Evolutionary conservation across 1,140 invertebrate species (phyloP).

Genomic region (Calycopis cecrops): DNA sequence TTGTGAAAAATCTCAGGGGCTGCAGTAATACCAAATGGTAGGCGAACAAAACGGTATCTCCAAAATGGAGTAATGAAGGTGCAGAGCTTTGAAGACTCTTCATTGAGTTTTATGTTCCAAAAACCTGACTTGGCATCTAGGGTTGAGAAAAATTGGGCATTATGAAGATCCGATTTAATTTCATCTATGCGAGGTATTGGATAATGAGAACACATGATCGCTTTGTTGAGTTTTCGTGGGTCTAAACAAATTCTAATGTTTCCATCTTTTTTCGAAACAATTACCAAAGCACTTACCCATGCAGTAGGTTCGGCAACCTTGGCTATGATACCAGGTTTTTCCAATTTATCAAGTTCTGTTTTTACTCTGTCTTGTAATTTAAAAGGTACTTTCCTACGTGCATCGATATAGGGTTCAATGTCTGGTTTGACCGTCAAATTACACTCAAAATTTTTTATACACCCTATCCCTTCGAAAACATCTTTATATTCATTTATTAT

Average conservation of each 20-base stretch:
- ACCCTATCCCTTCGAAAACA: not conserved
- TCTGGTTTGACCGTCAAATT: slow-evolving; percentile 21
- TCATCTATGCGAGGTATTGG: too few species aligned
- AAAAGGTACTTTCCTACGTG: slow-evolving; percentile 19
- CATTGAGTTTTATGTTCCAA: not conserved
- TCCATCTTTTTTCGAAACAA: not conserved
- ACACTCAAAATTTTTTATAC: slow-evolving; percentile 10
- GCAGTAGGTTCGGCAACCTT: slow-evolving; percentile 26
- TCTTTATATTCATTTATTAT: not conserved
- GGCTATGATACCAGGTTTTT: too few species aligned
- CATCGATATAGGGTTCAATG: slow-evolving; percentile 10
- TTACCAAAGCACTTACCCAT: not conserved
- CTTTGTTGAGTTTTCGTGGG: not conserved
- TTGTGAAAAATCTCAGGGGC: not conserved
- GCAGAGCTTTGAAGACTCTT: not conserved
- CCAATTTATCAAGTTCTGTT: slow-evolving; percentile 27
- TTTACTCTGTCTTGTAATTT: slow-evolving; percentile 21
- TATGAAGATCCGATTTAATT: not conserved
- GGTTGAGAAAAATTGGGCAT: not conserved
- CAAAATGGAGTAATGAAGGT: not conserved
- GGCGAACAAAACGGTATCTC: not conserved
- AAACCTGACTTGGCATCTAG: not conserved
- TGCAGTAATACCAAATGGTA: not conserved
- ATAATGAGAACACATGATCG: too few species aligned
- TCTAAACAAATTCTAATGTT: not conserved